A percentile compares a stretch with the other conserved stretches of the same genome.
Evolutionary conservation across 2,888 invertebrate genomes (phyloP).

Genomic region (Amblyjoppa proteus): DNA sequence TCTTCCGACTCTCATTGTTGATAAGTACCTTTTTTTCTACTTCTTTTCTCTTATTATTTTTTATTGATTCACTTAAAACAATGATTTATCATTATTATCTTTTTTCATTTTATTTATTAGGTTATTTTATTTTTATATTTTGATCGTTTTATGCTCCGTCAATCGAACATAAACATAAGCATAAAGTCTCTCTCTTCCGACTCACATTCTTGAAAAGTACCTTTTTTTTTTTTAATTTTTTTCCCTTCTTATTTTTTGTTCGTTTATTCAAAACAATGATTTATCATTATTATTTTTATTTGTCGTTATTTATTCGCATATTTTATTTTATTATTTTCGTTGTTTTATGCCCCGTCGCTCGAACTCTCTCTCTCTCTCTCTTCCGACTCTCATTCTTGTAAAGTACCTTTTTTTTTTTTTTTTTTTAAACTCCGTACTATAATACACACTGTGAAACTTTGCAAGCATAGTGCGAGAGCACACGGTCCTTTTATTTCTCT

Average conservation of each 20-base stretch:
- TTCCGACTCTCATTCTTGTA: conserved; percentile 14
- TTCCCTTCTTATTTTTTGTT: no score
- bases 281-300: neutral
- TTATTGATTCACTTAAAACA: neutral
- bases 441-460: conserved; percentile 38
- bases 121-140: neutral
- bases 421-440: conserved; percentile 19
- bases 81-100: neutral
- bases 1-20: conserved; percentile 1
- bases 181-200: neutral
- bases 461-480: conserved; percentile 2
- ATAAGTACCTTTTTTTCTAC: neutral
- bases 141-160: neutral
- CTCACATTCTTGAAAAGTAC: neutral
- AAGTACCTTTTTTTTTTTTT: neutral
- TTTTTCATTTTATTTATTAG: neutral
- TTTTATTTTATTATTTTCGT: neutral
- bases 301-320: neutral
- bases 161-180: neutral
- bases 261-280: neutral
- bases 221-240: neutral
- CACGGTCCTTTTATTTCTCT: neutral
- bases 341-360: conserved; percentile 37
- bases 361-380: neutral
- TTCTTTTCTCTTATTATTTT: no score